Evolutionary conservation across 2,797 vertebrate genomes (phyloP).

Genomic region (Alectoris magna): DNA sequence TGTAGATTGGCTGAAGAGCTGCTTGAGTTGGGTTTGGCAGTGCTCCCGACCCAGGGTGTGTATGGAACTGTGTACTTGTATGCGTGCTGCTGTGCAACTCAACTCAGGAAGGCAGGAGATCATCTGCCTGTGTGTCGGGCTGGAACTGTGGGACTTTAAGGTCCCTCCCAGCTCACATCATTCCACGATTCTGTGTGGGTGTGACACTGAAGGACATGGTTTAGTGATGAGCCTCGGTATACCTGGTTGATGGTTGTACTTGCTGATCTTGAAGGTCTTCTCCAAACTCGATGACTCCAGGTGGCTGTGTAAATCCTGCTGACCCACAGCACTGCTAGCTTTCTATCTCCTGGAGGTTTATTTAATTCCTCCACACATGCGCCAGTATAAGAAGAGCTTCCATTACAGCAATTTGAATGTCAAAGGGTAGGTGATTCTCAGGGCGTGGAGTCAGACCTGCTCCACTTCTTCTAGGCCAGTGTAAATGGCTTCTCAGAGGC

Average conservation of each 20-base stretch:
- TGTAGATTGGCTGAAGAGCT: fast-evolving
- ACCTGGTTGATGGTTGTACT: not conserved
- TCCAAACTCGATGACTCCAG: not conserved
- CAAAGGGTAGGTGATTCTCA: not conserved
- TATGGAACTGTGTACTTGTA: not conserved
- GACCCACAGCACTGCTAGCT: not conserved
- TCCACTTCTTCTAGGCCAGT: not conserved
- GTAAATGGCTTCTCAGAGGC: not conserved
- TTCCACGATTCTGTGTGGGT: not conserved
- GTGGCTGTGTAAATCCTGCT: not conserved
- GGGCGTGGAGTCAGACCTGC: not conserved
- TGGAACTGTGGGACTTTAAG: not conserved
- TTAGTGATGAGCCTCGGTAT: not conserved
- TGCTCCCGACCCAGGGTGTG: fast-evolving
- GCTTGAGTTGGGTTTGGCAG: not conserved
- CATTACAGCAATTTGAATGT: fast-evolving
- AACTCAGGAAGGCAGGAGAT: fast-evolving
- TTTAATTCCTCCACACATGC: not conserved
- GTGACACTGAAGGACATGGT: not conserved
- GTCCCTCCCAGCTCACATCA: not conserved
- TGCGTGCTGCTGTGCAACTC: not conserved
- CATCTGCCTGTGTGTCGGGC: not conserved
- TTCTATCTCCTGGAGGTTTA: not conserved
- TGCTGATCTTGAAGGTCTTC: not conserved
- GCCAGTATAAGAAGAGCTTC: not conserved